Base-by-base conservation (phyloP, 1,140 invertebrate species). In the Chlorops oryzae region DNA sequence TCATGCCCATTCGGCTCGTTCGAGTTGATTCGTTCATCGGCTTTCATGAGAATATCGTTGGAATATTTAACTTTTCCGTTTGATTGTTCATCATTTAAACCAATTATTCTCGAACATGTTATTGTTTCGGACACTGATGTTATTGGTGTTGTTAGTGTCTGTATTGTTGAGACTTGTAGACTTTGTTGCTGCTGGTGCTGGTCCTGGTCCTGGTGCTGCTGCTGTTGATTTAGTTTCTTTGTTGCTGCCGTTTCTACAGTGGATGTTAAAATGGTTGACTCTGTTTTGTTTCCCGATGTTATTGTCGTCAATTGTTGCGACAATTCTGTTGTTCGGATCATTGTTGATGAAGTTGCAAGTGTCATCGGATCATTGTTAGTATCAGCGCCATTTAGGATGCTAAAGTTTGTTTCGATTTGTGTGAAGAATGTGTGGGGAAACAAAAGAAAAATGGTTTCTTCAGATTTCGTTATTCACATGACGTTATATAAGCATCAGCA, bases 161-260 rank as follows among this genome's bases (percentile, higher is more conserved):
- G n/a, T 24, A 18, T 39, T 49, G 47, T 20, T n/a, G 43, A 28
- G n/a, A 18, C 15, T 22, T 20, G 27, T 22, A 23, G 24, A n/a
- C n/a, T n/a, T 24, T 50, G 23, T 4, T 28, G 52, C n/a, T 39
- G 48, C 24, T 25, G 56, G 13, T 35, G 32, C n/a, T 32, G 24
- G 12, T 5, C 23, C 9, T 39, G 46, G 12, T 38, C 12, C 55
- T 21, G 23, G 51, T 55, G 28, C 63, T 57, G 18, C 61, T 59
- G 1, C 61, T 55, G 10, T 25, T 32, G 5, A 18, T 4, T 48
- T 39, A n/a, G 12, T 48, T 15, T 40, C 37, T 21, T 21, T 46
- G 44, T 28, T 35, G 44, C 28, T 44, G 20, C 25, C 3, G 25
- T 18, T 17, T 20, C 42, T 15, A 24, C 7, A 5, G 32, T 34